Evolutionary conservation across 2,797 vertebrate species (phyloP), one percentile per base, ranked within the genome.

Genomic region (Glyptemys insculpta): DNA sequence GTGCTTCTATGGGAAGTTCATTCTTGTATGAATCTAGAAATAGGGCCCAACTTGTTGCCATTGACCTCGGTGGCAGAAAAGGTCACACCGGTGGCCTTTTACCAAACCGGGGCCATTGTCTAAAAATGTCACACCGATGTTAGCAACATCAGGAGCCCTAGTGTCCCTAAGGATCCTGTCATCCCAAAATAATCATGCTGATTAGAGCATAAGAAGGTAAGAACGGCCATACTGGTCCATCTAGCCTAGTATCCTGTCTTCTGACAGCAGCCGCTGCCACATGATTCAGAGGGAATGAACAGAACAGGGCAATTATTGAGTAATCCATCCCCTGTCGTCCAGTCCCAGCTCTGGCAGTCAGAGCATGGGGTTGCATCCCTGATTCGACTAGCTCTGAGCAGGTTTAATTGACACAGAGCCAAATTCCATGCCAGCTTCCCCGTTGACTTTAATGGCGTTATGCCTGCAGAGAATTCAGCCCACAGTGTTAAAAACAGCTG

Each of bases 341-440:
- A 23, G n/a, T 23, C n/a, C 10, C 68, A 72, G 65, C n/a, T 72
- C 65, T 72, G 65, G 65, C n/a, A 72, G 21, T 37, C 10, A 6
- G 65, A 37, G 65, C 65, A 68, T 37, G n/a, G 65, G n/a, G 68
- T 37, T 72, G 68, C 68, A 41, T 72, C 68, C 68, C 37, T 41
- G n/a, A 72, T 72, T 31, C 50, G 57, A 3, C 3, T 3, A 15
- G 49, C 52, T 57, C 5, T 2, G 86, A 72, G 88, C 74, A 44
- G 84, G 23, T 86, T 95, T 74, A 15, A 59, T 68, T 91, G 93
- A 68, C n/a, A 0, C 0, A 0, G 25, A 90, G 93, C 92, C 85
- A 79, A 89, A 94, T 89, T 88, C 96, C 90, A 16, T 16, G 93
- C 92, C 83, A 79, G 89, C 94, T 88, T 92, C 95, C 92, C 19